Conservation (phyloP, 2,113 vertebrate genomes). For the Acinonyx jubatus region DNA sequence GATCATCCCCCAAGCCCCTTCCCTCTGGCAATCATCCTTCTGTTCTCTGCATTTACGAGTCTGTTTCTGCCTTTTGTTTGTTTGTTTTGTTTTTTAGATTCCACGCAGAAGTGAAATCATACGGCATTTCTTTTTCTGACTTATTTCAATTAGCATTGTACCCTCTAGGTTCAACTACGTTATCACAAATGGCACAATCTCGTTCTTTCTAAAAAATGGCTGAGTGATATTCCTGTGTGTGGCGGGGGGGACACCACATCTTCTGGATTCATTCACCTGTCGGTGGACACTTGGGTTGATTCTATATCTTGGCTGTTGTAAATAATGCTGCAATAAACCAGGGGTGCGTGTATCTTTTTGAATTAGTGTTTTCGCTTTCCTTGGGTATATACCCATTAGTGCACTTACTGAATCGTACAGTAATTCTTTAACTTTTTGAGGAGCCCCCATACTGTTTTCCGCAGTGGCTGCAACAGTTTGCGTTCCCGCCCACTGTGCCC, state of each 20-base stretch:
- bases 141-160: background rate
- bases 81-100: background rate
- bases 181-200: background rate
- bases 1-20: background rate
- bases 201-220: background rate
- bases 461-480: background rate
- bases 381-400: background rate
- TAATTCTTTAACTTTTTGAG: background rate
- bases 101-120: background rate
- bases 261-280: background rate
- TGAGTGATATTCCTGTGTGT: background rate
- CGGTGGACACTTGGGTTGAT: background rate
- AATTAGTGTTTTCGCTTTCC: background rate
- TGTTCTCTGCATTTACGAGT: background rate
- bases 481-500: background rate
- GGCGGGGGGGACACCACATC: background rate
- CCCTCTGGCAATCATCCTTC: background rate
- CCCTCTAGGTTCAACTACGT: background rate
- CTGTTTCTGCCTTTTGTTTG: background rate
- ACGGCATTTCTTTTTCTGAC: background rate
- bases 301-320: background rate
- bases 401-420: background rate
- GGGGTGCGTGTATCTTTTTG: background rate
- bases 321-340: background rate
- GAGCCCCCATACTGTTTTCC: background rate